Base-by-base conservation (phyloP, 2,113 vertebrate genomes). In the Trichomycterus rosablanca region DNA sequence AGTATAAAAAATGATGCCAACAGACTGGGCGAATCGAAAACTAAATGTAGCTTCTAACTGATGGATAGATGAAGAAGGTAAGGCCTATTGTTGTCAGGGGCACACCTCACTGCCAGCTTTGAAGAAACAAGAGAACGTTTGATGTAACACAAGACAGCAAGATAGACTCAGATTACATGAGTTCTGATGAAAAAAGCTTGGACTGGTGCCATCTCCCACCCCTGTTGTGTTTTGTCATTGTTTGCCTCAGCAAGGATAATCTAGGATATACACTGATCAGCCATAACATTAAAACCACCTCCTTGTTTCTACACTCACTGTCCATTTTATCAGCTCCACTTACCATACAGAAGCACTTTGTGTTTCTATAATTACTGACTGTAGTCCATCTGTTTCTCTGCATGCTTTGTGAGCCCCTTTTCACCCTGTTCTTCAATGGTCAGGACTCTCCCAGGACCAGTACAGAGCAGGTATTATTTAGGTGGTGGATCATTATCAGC, bases 191-290 rank as follows among this genome's bases (percentile, higher is more conserved):
- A 62, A 18, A 16, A 30, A 12, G 35, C 24, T 11, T 20, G 18
- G 14, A 4, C 3, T 62, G 28, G 57, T 44, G 19, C 24, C 20
- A 50, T 43, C 18, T 63, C 24, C 35, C 23, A 6, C 10, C 35
- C 23, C 44, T 23, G n/a, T 44, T 6, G 24, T 57, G 15, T 44
- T 10, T 53, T 70, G 18, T 45, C 55, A 40, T 24, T 7, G 56
- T 42, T 32, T 43, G 49, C 34, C 30, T 45, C 48, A 70, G 46
- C 48, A 14, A 9, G 23, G 23, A 12, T 6, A 28, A 52, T 15
- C 57, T 16, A 58, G 4, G 7, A 19, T 40, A n/a, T n/a, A n/a
- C n/a, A n/a, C n/a, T n/a, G n/a, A n/a, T n/a, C n/a, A n/a, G n/a
- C n/a, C n/a, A n/a, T n/a, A n/a, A n/a, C n/a, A n/a, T n/a, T n/a